Conservation (phyloP, 2,113 vertebrate genomes). For the Zapus hudsonius region DNA sequence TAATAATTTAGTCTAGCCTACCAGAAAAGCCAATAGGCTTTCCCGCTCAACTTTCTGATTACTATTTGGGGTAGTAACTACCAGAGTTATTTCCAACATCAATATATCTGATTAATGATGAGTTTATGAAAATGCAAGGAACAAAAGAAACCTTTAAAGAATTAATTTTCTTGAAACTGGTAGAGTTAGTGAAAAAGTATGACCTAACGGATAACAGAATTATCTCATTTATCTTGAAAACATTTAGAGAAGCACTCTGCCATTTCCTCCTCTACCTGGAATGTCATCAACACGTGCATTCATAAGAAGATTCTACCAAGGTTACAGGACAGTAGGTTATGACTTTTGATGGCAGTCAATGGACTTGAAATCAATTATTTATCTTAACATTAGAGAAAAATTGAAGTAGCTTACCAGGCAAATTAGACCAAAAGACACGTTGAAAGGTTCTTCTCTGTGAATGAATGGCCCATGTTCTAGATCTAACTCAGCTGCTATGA, state of each 20-base stretch:
- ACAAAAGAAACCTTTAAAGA: not conserved
- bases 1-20: conserved; percentile 1
- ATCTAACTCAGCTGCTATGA: not conserved
- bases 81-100: not conserved
- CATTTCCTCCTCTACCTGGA: not conserved
- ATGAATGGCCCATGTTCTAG: not conserved
- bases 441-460: not conserved
- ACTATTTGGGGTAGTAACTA: not conserved
- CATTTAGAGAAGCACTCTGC: not conserved
- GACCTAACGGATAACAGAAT: not conserved
- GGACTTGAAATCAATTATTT: not conserved
- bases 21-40: conserved; percentile 20
- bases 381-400: conserved; percentile 4
- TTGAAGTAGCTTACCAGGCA: not conserved
- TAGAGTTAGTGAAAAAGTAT: not conserved
- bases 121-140: not conserved
- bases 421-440: not conserved
- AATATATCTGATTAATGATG: not conserved
- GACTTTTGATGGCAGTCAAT: not conserved
- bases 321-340: not conserved
- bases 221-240: not conserved
- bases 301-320: not conserved
- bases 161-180: not conserved
- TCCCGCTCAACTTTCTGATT: not conserved
- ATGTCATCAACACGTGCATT: not conserved